Conservation (phyloP, 2,797 vertebrate species). For the Zenarchopterus dispar region DNA sequence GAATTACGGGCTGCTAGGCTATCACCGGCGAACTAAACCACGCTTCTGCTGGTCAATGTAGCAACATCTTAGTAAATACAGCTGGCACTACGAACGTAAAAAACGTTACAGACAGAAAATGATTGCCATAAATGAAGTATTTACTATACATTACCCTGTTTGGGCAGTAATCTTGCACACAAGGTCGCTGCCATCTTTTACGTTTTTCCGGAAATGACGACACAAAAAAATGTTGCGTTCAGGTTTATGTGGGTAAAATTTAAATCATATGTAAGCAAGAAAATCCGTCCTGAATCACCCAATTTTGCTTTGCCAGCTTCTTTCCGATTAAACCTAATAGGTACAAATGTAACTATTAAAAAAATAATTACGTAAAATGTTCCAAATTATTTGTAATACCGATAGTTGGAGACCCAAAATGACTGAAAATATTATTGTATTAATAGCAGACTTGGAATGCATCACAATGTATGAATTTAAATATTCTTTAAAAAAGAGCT, state of each 20-base stretch:
- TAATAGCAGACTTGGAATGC: constrained; percentile 2
- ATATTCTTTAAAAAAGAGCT: neutral
- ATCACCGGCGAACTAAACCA: neutral
- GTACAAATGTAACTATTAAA: too few relatives aligned
- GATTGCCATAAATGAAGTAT: too few relatives aligned
- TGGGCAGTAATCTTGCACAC: constrained; percentile 70
- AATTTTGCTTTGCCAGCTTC: too few relatives aligned
- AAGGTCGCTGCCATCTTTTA: constrained; percentile 86
- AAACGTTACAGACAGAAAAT: neutral
- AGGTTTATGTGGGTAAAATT: fast-evolving
- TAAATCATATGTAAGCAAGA: fast-evolving
- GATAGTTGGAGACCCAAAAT: too few relatives aligned
- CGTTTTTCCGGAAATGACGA: constrained; percentile 23
- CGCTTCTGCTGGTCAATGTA: too few relatives aligned
- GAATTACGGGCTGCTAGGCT: constrained; percentile 3
- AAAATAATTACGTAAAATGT: too few relatives aligned
- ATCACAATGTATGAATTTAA: neutral
- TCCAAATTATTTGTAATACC: too few relatives aligned
- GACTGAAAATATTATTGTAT: too few relatives aligned
- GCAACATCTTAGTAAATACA: too few relatives aligned
- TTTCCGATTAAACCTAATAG: too few relatives aligned
- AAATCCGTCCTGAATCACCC: neutral
- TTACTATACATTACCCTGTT: constrained; percentile 70
- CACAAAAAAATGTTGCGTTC: constrained; percentile 17
- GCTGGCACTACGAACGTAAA: neutral